Base-by-base conservation (phyloP, 1,140 invertebrate species). In the Leguminivora glycinivorella region DNA sequence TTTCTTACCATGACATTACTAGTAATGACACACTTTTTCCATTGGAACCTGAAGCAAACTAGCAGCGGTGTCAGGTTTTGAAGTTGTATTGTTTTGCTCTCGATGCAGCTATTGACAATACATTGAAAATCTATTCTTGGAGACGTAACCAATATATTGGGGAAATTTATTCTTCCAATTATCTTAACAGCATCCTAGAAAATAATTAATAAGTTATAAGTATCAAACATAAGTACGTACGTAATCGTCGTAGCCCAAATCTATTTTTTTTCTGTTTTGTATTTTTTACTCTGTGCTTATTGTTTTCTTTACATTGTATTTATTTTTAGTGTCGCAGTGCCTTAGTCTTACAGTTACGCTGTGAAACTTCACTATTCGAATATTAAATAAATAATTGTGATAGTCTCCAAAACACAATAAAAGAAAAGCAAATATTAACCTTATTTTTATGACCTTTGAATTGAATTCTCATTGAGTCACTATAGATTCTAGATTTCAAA, bases 401-500 rank as follows among this genome's bases (percentile, higher is more conserved):
- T 43, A 43, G 12, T n/a, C 14, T 14, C 14, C 40, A 4, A 43
- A n/a, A n/a, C 40, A 9, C n/a, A 43, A 43, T 12, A 12, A 17
- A 26, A 4, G 60, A n/a, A 56, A 25, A 70, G 56, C 43, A 22
- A 22, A 2, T 22, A 22, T 69, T 66, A 77, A 88, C 89, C 70
- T 90, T 91, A 71, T 89, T 91, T 75, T 85, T 90, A 69, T 86
- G 88, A n/a, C 83, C 85, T 71, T 84, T 90, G 70, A 91, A 90
- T 77, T 85, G 88, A 67, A 89, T 80, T 75, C 75, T 81, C 76
- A 91, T 81, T 10, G 83, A 72, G 74, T 91, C 89, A 69, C 78
- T 80, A 71, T 88, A 91, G 14, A 87, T 76, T 75, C 73, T 79
- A n/a, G 85, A 87, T 70, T 88, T 90, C 14, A 89, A 75, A 26